Conservation (phyloP, 1,140 invertebrate species). For the Acyrthosiphon pisum region DNA sequence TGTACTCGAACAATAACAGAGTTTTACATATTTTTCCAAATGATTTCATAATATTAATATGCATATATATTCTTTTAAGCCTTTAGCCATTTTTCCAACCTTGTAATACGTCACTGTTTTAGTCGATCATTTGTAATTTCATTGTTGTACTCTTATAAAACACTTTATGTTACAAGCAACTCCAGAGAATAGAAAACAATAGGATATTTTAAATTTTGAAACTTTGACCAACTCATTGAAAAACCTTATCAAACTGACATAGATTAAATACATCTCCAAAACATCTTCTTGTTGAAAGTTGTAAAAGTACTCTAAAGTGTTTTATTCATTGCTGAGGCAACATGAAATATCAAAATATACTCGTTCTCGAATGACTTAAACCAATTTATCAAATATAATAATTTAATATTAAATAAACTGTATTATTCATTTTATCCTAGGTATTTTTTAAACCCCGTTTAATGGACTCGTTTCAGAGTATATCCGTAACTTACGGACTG, state of each 20-base stretch:
- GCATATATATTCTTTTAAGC: neutral
- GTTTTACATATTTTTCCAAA: neutral
- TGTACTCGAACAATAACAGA: constrained; percentile 1
- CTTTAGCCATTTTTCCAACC: neutral
- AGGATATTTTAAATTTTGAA: neutral
- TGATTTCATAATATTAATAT: neutral
- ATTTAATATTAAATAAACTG: neutral
- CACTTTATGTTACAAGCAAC: neutral
- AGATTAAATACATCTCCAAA: neutral
- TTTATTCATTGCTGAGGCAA: neutral
- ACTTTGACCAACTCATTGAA: neutral
- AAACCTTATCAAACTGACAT: neutral
- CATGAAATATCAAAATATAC: neutral
- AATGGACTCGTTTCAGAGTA: neutral
- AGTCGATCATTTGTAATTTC: neutral
- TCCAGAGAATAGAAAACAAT: neutral
- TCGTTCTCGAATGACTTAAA: neutral
- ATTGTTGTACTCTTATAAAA: neutral
- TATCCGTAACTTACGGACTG: neutral
- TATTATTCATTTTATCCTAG: neutral
- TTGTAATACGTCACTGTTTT: neutral
- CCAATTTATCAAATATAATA: neutral
- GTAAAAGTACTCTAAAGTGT: neutral
- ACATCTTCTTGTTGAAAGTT: neutral
- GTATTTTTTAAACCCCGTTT: neutral